phyloP scores from a whole-genome alignment of 2,888 invertebrate genomes.

The Leptothorax acervorum region DNA sequence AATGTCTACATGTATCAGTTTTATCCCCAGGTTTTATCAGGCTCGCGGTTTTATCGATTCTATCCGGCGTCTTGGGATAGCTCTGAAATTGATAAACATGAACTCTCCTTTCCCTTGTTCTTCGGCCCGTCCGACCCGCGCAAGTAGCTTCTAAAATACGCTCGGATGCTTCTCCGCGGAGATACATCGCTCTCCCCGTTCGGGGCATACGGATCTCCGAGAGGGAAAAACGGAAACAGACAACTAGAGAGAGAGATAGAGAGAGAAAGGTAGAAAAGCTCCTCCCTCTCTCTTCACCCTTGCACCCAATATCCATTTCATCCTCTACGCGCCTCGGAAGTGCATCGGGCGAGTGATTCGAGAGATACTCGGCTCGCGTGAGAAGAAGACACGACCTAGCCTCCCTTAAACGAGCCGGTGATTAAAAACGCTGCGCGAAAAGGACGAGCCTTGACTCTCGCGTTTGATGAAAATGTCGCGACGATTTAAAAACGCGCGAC shows the following conservation, averaged over 20 bases:
- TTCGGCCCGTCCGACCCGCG: constrained; percentile 18
- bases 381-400: background rate
- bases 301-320: constrained; percentile 58
- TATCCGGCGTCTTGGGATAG: background rate
- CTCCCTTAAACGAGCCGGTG: constrained; percentile 10
- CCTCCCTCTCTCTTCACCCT: background rate
- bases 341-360: constrained; percentile 40
- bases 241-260: background rate
- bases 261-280: background rate
- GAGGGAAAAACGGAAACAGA: constrained; percentile 31
- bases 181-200: constrained; percentile 25
- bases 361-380: constrained; percentile 17
- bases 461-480: constrained; percentile 23
- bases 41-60: constrained; percentile 30
- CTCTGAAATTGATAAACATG: constrained; percentile 43
- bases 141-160: constrained; percentile 35
- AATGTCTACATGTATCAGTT: background rate
- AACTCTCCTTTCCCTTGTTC: constrained; percentile 8
- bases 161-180: background rate
- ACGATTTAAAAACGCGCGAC: background rate
- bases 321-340: constrained; percentile 25
- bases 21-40: constrained; percentile 2
- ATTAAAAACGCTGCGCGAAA: constrained; percentile 36
- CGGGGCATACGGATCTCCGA: background rate
- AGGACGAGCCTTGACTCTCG: constrained; percentile 4